Conservation (phyloP, 2,113 vertebrate genomes). For the Syngnathoides biaculeatus region DNA sequence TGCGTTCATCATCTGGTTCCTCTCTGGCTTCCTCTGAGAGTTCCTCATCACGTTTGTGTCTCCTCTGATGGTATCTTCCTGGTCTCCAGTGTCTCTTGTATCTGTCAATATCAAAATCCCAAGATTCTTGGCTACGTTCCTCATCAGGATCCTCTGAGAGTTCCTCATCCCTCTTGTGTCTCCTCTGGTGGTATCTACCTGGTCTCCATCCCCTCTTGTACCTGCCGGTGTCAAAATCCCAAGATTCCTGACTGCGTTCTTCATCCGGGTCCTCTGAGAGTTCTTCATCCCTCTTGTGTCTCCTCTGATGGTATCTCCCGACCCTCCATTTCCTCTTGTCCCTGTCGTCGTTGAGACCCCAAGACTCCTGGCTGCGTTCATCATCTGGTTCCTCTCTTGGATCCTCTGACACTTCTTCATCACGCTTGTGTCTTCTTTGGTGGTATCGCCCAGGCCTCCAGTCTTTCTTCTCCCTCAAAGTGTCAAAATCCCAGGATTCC, state of each 20-base stretch:
- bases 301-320: conserved; percentile 41
- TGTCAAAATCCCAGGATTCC: conserved; percentile 55
- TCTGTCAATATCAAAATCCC: conserved; percentile 24
- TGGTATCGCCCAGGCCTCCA: too few species aligned
- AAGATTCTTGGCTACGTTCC: conserved; percentile 50
- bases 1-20: conserved; percentile 41
- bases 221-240: conserved; percentile 35
- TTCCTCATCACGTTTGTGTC: conserved; percentile 46
- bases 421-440: conserved; percentile 54
- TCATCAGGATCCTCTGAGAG: conserved; percentile 26
- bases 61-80: conserved; percentile 42
- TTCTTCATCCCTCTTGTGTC: conserved; percentile 45
- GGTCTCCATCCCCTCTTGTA: conserved; percentile 42
- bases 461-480: too few species aligned
- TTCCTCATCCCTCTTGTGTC: conserved; percentile 46
- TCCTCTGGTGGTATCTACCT: conserved; percentile 43
- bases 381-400: conserved; percentile 15
- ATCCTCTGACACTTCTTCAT: too few species aligned
- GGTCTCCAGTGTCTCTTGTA: conserved; percentile 35
- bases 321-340: conserved; percentile 34
- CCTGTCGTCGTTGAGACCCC: conserved; percentile 11
- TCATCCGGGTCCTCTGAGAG: conserved; percentile 51
- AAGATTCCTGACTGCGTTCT: conserved; percentile 61
- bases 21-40: conserved; percentile 51
- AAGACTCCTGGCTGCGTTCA: conserved; percentile 51